Base-by-base conservation (phyloP, 2,797 vertebrate species). In the Tadarida brasiliensis region DNA sequence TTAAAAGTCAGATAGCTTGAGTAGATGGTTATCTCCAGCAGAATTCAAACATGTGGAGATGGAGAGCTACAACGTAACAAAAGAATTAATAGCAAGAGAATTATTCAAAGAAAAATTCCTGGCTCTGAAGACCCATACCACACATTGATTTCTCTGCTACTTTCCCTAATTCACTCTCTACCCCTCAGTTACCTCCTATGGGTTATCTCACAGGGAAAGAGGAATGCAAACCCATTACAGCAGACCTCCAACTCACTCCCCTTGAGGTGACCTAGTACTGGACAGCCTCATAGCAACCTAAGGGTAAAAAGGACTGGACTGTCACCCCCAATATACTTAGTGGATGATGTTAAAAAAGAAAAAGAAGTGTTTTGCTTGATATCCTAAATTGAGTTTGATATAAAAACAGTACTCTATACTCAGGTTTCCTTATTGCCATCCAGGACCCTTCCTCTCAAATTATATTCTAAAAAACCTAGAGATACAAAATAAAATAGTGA, bases 151-250 rank as follows among this genome's bases (percentile, higher is more conserved):
- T 78, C 85, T 92, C 54, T 85, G 65, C 70, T 30, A 47, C 35
- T 87, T 94, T 76, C 73, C 86, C 82, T 85, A 49, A 86, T 81
- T 67, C 51, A 63, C n/a, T 85, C 54, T 78, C 80, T 16, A 61
- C 5, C 7, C 30, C 35, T 77, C 44, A 26, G 44, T 19, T 11
- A 51, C 68, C 26, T 68, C 47, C 44, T 68, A 49, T 57, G 15
- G 54, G 26, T 82, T 30, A 51, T 26, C 35, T 71, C 57, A 44
- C 3, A 87, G 56, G 24, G 65, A 76, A 90, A 56, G 61, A 83
- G 26, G 19, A 57, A 70, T n/a, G 16, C 63, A 63, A 44, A 14
- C 39, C 33, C 35, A 71, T 15, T 39, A 11, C 24, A 51, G 70
- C 44, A 67, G 19, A 51, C 85, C 47, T 80, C 49, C 35, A 7